Base-by-base conservation (phyloP, 2,113 vertebrate genomes). In the Malurus alboscapulatus region DNA sequence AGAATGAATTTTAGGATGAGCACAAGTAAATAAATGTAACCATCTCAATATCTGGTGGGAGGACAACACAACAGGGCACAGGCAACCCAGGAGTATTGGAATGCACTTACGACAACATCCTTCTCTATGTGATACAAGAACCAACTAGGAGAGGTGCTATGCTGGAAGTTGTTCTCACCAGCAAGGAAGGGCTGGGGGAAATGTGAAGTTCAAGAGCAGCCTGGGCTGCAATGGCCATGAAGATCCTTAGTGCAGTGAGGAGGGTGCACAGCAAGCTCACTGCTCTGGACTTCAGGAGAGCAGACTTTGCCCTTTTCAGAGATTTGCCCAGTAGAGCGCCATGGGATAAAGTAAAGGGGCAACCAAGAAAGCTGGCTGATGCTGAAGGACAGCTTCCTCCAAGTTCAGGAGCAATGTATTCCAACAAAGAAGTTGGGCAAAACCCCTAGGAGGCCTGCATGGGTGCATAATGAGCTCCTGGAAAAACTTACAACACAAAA, bases 91-190 rank as follows among this genome's bases (percentile, higher is more conserved):
- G 20, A 59, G 20, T 34, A 29, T 34, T 42, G 17, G 24, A 75
- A 61, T 47, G 11, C 12, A 47, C 0, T 62, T 17, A 36, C 44
- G 34, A 69, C 17, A 29, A 45, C 0, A 0, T 58, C n/a, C 29
- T 58, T 51, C 38, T 53, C n/a, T 25, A 88, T 53, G 27, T 29
- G 45, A 45, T 12, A 67, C 10, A 38, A 16, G 25, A 74, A 45
- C 13, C 40, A 82, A 1, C 17, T 3, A 45, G n/a, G 20, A 66
- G 20, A 72, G 9, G 17, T 38, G 27, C 24, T 34, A 12, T 16
- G 24, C 32, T 65, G 51, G 24, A 72, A 21, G n/a, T 40, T 65
- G 44, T 15, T 78, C 34, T 53, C 38, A 84, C 9, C 51, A 78
- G 13, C 27, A 65, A 47, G 26, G 24, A 40, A 20, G 10, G n/a